Base-by-base conservation (phyloP, 2,113 vertebrate genomes). In the Phalacrocorax aristotelis region DNA sequence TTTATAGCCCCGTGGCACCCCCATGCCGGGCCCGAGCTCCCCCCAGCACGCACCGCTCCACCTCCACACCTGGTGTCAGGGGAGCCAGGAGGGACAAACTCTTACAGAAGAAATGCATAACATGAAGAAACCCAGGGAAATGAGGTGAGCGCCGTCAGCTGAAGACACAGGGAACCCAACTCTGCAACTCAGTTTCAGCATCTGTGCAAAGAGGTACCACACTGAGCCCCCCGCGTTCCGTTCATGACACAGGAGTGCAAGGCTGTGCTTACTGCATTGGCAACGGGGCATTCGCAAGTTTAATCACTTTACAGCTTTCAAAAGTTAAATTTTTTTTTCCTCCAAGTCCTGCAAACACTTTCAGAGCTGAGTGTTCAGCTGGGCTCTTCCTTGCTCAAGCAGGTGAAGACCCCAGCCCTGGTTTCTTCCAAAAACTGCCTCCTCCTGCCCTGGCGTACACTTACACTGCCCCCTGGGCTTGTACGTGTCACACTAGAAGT, bases 101-200 rank as follows among this genome's bases (percentile, higher is more conserved):
- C 27, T 8, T 26, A 27, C 15, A 16, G 16, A 49, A 40, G 8
- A 64, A 58, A 40, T 14, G 2, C 0, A 5, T 40, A 15, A 30
- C 30, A 6, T 0, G 3, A 36, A 54, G 29, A 52, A 44, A 42
- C 6, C 5, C 34, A 7, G 54, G 42, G 22, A 32, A 51, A 15
- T 1, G 23, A 13, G 34, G 23, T 9, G 44, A n/a, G 21, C 0
- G 3, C 0, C 1, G 52, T 13, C 42, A 23, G 29, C 40, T 32
- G 18, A 36, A 36, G 25, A 38, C 58, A 22, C 11, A 8, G 36
- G 61, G 32, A 52, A 27, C 34, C 25, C 61, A 58, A 8, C 5
- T 14, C n/a, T 30, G 62, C 34, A n/a, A 6, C 38, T 46, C 49
- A 1, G 1, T 26, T 62, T 23, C 22, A 13, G 71, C n/a, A 14